Evolutionary conservation across 2,888 invertebrate genomes (phyloP).

Genomic region (Parthenolecanium corni): DNA sequence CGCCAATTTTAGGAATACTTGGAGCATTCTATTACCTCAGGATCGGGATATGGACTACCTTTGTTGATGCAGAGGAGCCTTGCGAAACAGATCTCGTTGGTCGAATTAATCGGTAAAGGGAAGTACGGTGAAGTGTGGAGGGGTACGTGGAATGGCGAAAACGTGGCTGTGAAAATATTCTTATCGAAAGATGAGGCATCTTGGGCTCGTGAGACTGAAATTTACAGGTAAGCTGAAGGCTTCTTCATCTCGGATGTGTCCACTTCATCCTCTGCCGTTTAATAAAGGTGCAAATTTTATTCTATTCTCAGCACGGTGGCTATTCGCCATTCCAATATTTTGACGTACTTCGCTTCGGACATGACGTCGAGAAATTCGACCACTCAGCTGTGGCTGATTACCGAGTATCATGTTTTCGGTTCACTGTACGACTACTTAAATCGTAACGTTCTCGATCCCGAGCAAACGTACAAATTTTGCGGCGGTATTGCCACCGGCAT

Average conservation of each 20-base stretch:
- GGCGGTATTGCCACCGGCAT: conserved; percentile 76
- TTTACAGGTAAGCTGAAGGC: conserved; percentile 52
- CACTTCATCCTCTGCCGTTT: not conserved
- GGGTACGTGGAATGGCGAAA: conserved; percentile 70
- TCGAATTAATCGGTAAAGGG: conserved; percentile 76
- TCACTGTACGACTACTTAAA: conserved; percentile 84
- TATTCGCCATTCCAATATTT: conserved; percentile 80
- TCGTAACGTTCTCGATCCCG: conserved; percentile 57
- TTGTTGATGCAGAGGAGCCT: conserved; percentile 82
- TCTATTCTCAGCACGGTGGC: conserved; percentile 58
- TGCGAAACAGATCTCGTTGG: conserved; percentile 77
- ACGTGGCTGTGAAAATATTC: conserved; percentile 91
- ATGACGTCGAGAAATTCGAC: conserved; percentile 85
- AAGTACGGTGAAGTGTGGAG: conserved; percentile 91
- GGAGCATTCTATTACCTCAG: conserved; percentile 70
- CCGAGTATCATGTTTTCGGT: conserved; percentile 83
- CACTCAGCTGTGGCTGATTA: conserved; percentile 88
- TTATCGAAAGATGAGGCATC: conserved; percentile 88
- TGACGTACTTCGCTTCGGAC: conserved; percentile 91
- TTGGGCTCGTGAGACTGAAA: conserved; percentile 86
- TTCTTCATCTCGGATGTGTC: not conserved
- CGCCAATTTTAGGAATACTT: conserved; percentile 60
- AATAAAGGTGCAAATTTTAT: not conserved
- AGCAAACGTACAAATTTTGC: conserved; percentile 70
- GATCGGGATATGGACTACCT: conserved; percentile 86